Evolutionary conservation across 1,140 invertebrate genomes (phyloP).

Genomic region (Colletes latitarsis): DNA sequence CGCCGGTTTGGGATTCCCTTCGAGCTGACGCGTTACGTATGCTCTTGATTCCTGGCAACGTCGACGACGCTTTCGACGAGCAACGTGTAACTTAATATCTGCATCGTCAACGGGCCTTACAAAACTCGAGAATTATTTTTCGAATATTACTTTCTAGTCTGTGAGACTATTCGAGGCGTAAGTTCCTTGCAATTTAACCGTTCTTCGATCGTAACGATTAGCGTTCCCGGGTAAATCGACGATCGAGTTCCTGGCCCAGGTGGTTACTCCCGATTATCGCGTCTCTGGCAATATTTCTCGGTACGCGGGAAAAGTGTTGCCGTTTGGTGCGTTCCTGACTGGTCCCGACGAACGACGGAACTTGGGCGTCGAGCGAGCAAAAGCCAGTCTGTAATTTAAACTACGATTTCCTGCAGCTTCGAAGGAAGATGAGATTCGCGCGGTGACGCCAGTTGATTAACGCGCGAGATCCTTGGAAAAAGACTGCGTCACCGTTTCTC

Average conservation of each 20-base stretch:
- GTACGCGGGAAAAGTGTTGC: background rate
- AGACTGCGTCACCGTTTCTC: background rate
- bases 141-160: too few species aligned
- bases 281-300: slow-evolving; percentile 14
- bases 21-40: background rate
- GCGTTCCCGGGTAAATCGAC: too few species aligned
- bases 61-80: background rate
- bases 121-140: too few species aligned
- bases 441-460: background rate
- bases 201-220: too few species aligned
- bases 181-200: too few species aligned
- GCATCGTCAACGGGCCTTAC: too few species aligned
- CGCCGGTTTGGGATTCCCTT: too few species aligned
- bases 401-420: slow-evolving; percentile 11
- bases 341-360: background rate
- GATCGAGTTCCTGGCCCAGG: too few species aligned
- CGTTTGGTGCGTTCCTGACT: background rate
- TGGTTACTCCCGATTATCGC: background rate
- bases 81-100: background rate
- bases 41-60: background rate
- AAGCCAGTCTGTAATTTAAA: background rate
- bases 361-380: background rate
- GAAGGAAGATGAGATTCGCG: background rate
- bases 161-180: too few species aligned
- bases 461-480: background rate